Base-by-base conservation (phyloP, 2,113 vertebrate genomes). In the Leptobrachium leishanense region DNA sequence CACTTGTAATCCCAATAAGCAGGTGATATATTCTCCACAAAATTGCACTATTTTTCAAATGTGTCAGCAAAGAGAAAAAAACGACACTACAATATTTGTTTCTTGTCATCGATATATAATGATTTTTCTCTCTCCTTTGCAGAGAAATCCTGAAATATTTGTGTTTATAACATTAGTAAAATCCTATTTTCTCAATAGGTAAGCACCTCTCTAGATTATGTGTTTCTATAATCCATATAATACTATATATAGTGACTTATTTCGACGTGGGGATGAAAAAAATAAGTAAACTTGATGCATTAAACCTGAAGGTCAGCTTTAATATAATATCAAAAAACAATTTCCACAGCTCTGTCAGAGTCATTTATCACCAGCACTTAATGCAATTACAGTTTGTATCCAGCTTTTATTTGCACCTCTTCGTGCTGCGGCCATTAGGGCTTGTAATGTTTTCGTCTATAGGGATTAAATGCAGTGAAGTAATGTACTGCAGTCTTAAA, bases 301-400 rank as follows among this genome's bases (percentile, higher is more conserved):
- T 93, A 90, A 92, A 92, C 82, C 85, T 89, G 90, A 94, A 94
- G 91, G 93, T 92, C 94, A 94, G 82, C 84, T 92, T 92, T 93
- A 93, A 94, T 93, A 92, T 81, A 89, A 85, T 88, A 94, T 91
- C 89, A 91, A 92, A 90, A 94, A 90, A 80, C 90, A 93, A 95
- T 95, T 94, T 94, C 90, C 87, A 92, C 86, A 90, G 88, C 83
- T 89, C 90, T 92, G 91, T 94, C 92, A 93, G 83, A 84, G 84
- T 88, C 93, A 94, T 95, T 93, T 89, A 93, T 95, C 93, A 95
- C 87, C 83, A 86, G 83, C 82, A 87, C 88, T 90, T 90, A 92
- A 93, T 88, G 89, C 87, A 93, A 95, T 94, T 94, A 91, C 83
- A 87, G 85, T 74, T 81, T 83, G 84, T 88, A 87, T 85, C 85